Conservation (phyloP, 2,113 vertebrate species). For the Pseudorectes ferrugineus region DNA sequence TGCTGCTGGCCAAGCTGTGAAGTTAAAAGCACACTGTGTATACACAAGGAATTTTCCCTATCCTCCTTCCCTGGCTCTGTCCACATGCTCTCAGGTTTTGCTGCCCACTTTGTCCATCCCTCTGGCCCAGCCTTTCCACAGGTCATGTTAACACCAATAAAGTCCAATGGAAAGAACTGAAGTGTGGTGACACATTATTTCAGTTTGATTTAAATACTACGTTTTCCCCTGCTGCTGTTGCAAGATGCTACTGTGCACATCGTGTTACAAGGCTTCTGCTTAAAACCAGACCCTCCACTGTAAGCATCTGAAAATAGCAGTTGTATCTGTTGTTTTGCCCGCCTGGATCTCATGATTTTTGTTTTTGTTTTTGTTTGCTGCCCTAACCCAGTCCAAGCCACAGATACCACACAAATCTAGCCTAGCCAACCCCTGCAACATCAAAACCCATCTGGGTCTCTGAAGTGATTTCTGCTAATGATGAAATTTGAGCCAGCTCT, state of each 20-base stretch:
- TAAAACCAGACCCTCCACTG: not conserved
- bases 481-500: constrained; percentile 27
- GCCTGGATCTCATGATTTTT: not conserved
- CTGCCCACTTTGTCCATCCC: not conserved
- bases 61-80: not conserved
- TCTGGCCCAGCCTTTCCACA: not conserved
- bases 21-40: not conserved
- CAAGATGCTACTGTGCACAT: too few relatives aligned
- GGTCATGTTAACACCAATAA: not conserved
- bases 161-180: not conserved
- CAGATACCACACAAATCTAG: not conserved
- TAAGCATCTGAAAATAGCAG: not conserved
- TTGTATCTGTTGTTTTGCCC: not conserved
- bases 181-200: not conserved
- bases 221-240: not conserved
- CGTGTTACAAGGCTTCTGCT: not conserved
- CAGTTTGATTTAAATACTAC: not conserved
- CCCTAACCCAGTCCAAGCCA: not conserved
- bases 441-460: not conserved
- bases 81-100: not conserved
- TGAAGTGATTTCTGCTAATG: not conserved
- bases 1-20: not conserved
- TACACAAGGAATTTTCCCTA: not conserved
- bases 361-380: not conserved
- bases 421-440: not conserved